A percentile compares a stretch with the other conserved stretches of the same genome.
Conservation (phyloP, 2,113 vertebrate genomes). For the Dasypus novemcinctus region DNA sequence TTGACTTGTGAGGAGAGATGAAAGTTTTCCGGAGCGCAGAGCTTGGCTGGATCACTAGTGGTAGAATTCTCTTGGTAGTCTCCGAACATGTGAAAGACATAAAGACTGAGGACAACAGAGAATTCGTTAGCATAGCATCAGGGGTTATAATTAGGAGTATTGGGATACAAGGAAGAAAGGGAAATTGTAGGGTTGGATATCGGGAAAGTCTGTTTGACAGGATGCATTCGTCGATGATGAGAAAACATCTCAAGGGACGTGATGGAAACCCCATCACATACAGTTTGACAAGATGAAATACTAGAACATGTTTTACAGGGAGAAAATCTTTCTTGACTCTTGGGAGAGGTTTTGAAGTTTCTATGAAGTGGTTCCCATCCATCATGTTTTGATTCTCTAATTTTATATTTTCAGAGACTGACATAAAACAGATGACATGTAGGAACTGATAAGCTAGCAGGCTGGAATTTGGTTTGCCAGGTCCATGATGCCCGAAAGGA, state of each 20-base stretch:
- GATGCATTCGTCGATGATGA: no score
- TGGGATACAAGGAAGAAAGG: background rate
- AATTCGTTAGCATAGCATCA: background rate
- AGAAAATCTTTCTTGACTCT: background rate
- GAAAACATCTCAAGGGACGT: background rate
- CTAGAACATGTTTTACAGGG: no score
- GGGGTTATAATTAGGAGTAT: background rate
- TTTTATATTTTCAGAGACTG: background rate
- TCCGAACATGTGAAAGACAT: background rate
- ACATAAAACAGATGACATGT: no score
- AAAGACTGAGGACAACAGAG: background rate
- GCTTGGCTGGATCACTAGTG: background rate
- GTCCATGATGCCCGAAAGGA: background rate
- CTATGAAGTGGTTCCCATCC: no score
- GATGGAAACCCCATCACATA: background rate
- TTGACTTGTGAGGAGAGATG: background rate
- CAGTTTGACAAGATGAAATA: background rate
- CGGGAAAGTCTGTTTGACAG: background rate
- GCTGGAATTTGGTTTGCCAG: background rate
- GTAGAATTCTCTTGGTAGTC: background rate
- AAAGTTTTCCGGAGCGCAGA: background rate
- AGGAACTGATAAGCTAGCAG: no score
- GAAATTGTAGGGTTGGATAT: background rate
- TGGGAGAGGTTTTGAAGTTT: background rate
- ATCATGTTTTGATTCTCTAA: background rate